Evolutionary conservation across 2,888 invertebrate species (phyloP).

Genomic region (Macaria liturata): DNA sequence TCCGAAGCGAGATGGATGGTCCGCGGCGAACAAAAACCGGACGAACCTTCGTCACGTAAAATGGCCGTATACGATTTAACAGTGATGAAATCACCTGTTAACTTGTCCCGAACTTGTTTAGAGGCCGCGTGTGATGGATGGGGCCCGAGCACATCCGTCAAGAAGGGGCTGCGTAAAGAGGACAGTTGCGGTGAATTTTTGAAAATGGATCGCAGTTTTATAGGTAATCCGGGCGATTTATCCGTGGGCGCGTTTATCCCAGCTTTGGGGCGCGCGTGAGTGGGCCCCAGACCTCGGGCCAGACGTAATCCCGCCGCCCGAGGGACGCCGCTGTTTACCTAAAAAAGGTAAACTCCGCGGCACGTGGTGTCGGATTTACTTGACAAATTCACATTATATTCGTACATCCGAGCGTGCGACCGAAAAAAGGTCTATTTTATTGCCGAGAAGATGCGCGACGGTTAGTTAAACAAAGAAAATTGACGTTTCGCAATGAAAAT

Average conservation of each 20-base stretch:
- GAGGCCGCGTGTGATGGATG: slow-evolving; percentile 50
- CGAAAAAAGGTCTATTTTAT: slow-evolving; percentile 69
- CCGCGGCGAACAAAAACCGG: slow-evolving; percentile 25
- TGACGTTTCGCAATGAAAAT: slow-evolving; percentile 63
- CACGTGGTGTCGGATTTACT: slow-evolving; percentile 67
- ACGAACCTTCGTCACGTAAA: slow-evolving; percentile 45
- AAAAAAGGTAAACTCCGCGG: slow-evolving; percentile 64
- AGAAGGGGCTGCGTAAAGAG: slow-evolving; percentile 17
- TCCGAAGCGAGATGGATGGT: slow-evolving; percentile 31
- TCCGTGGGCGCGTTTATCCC: slow-evolving; percentile 55
- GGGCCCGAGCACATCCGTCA: slow-evolving; percentile 39
- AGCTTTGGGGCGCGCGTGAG: slow-evolving; percentile 49
- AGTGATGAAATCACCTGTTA: slow-evolving; percentile 47
- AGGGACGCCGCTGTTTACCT: slow-evolving; percentile 56
- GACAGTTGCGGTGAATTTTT: slow-evolving; percentile 27
- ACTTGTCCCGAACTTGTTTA: slow-evolving; percentile 36
- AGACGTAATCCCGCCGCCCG: slow-evolving; percentile 51
- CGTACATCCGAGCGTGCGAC: slow-evolving; percentile 55
- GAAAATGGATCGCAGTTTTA: slow-evolving; percentile 47
- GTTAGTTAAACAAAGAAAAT: slow-evolving; percentile 74
- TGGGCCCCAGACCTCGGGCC: slow-evolving; percentile 35
- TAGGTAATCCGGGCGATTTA: slow-evolving; percentile 46
- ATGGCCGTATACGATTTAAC: slow-evolving; percentile 38
- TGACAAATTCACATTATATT: slow-evolving; percentile 72
- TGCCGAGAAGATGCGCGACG: slow-evolving; percentile 56